phyloP scores from a whole-genome alignment of 2,797 vertebrate genomes.

The Anguilla anguilla region DNA sequence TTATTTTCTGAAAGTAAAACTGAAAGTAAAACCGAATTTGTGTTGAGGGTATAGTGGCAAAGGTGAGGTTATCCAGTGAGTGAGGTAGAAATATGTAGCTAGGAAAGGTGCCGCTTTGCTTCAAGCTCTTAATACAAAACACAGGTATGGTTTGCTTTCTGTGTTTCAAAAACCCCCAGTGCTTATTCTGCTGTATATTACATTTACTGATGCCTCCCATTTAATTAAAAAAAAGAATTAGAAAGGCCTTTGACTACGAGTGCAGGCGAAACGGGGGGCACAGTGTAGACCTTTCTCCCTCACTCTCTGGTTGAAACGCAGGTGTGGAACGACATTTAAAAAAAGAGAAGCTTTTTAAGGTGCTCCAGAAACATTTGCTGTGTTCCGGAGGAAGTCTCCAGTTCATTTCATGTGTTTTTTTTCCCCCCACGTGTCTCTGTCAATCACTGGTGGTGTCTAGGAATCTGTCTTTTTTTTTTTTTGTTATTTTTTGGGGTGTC shows the following conservation, averaged over 20 bases:
- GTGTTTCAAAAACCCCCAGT: not conserved
- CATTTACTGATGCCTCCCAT: not conserved
- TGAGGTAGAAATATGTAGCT: conserved; percentile 1
- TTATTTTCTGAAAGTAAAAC: not conserved
- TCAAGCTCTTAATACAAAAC: not conserved
- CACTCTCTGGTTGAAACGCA: conserved; percentile 21
- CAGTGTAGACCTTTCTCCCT: not conserved
- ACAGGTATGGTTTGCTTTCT: not conserved
- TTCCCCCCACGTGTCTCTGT: conserved; percentile 39
- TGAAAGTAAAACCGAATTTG: not conserved
- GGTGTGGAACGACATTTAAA: conserved; percentile 47
- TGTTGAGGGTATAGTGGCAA: not conserved
- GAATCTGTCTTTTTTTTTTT: conserved; percentile 44
- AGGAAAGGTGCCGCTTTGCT: not conserved
- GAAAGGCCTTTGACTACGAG: not conserved
- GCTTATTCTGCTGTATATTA: not conserved
- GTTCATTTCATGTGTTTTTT: not conserved
- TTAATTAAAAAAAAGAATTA: not conserved
- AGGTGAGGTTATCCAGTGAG: not conserved
- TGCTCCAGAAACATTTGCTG: conserved; percentile 38
- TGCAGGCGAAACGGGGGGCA: not conserved
- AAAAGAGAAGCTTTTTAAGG: conserved; percentile 43
- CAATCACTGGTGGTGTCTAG: conserved; percentile 46
- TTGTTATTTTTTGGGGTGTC: conserved; percentile 34
- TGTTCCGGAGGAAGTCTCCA: conserved; percentile 50